Evolutionary conservation across 2,888 invertebrate species (phyloP), one percentile per base, ranked within the genome.

Genomic region (Latrodectus hesperus): DNA sequence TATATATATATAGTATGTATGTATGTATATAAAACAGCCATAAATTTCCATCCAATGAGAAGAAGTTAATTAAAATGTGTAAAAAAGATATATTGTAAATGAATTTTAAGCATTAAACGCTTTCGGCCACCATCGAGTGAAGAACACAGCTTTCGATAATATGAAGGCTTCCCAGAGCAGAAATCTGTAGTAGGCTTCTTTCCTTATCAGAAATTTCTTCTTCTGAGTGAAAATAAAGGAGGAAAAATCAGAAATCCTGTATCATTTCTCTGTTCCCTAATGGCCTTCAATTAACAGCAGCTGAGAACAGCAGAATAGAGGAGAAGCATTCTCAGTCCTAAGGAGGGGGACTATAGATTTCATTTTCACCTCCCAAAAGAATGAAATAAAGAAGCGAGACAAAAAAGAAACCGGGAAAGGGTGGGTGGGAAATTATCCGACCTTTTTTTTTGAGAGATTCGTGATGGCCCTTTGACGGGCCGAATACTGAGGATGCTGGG

Each of bases 231-330:
- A 55, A 55, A 55, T 16, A 70, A 38, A 70, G 26, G 70, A 38
- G 38, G 38, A 38, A 12, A 49, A 70, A 73, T 12, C 79, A 2
- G 9, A 16, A n/a, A 51, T 71, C 49, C 17, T 67, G 22, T 17
- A 70, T 76, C 64, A 70, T 55, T 51, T 49, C 73, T 16, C 70
- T 22, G 10, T 38, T 55, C 51, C 72, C 71, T 72, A 84, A 84
- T 84, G 84, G 84, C 52, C 72, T 12, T 67, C 84, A 84, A 84
- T 84, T 84, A 84, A 84, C 84, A 84, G 72, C 77, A n/a, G 12
- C 17, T 52, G 51, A 73, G 49, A 53, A 17, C 51, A 38, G 38
- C 38, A 38, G 38, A 38, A 38, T 38, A 38, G 38, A 38, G 38
- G 38, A 38, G 38, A 38, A 38, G 38, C 38, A 38, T 38, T 38